These are phyloP conservation scores for Amblyjoppa proteus DNA, from an alignment of 2,888 invertebrate species.

Conservation along the genomic window DNA sequence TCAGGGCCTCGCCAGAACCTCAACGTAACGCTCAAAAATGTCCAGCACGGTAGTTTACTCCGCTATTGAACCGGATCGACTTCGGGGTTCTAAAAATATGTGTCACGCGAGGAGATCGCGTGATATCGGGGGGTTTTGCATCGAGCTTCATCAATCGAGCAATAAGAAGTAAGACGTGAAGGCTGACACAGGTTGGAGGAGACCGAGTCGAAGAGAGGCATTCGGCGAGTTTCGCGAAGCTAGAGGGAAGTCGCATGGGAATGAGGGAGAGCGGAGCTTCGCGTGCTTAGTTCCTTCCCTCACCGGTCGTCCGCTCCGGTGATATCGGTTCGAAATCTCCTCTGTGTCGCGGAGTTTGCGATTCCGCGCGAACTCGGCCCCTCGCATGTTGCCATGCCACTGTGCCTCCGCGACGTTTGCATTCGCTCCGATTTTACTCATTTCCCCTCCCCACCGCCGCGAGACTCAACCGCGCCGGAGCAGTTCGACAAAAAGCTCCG, in stretches of 20 bases:
- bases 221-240: constrained; percentile 29
- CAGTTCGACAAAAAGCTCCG: constrained; percentile 78
- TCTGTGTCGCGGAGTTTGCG: constrained; percentile 76
- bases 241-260: constrained; percentile 42
- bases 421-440: constrained; percentile 3
- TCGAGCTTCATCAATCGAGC: constrained; percentile 27
- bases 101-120: constrained; percentile 38
- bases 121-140: constrained; percentile 39
- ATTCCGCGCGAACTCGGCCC: constrained; percentile 75
- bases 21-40: not conserved
- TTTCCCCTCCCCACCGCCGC: not conserved
- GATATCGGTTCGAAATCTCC: constrained; percentile 81
- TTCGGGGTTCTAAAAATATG: constrained; percentile 13
- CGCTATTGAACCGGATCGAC: not conserved
- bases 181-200: not conserved
- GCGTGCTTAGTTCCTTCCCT: constrained; percentile 55
- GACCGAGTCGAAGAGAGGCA: constrained; percentile 38
- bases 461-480: constrained; percentile 23
- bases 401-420: constrained; percentile 44
- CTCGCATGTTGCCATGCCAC: constrained; percentile 81
- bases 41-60: not conserved
- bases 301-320: constrained; percentile 61
- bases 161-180: constrained; percentile 54
- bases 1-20: not conserved
- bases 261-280: constrained; percentile 42